Evolutionary conservation across 2,797 vertebrate species (phyloP), one percentile per base, ranked within the genome.

Genomic region (Pyrrhura leucotis): DNA sequence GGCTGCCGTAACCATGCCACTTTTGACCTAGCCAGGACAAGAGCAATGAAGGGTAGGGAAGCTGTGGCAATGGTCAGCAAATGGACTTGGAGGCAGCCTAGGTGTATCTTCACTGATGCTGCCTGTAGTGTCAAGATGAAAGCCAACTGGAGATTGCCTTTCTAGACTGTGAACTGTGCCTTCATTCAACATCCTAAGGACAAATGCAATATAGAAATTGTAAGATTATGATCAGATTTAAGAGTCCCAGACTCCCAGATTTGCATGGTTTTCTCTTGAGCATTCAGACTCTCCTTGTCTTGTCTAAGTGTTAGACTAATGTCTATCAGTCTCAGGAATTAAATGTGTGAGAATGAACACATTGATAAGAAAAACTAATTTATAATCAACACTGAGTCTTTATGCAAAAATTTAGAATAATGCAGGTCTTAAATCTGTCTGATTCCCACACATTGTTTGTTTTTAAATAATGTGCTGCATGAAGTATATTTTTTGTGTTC

Each of bases 321-420:
- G 96, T 95, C 94, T 96, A 90, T 95, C 95, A 95, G 90, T 78
- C 93, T 92, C 73, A 95, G 92, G 89, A 95, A 95, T 92, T 93
- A 91, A 95, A 93, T 93, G 92, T 97, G 95, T 4, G 93, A 96
- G 92, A 96, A 93, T 65, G 95, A 95, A 95, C 93, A 95, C 95
- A 96, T 87, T 95, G 94, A 93, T 96, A 95, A 96, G 94, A 91
- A 92, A 93, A 95, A 84, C 93, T 94, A 96, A 97, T 96, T 94
- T 95, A 87, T 96, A 96, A 95, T 92, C 95, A 92, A 94, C 95
- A 40, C 89, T 79, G 87, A 93, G 62, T 86, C 91, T 91, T 94
- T 93, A 94, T 95, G 94, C 95, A 95, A 90, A 95, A 92, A 90
- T 82, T 86, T 89, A 96, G 95, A 96, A 94, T 96, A 96, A 95